Conservation (phyloP, 2,797 vertebrate species). For the Naso thynnoides region DNA sequence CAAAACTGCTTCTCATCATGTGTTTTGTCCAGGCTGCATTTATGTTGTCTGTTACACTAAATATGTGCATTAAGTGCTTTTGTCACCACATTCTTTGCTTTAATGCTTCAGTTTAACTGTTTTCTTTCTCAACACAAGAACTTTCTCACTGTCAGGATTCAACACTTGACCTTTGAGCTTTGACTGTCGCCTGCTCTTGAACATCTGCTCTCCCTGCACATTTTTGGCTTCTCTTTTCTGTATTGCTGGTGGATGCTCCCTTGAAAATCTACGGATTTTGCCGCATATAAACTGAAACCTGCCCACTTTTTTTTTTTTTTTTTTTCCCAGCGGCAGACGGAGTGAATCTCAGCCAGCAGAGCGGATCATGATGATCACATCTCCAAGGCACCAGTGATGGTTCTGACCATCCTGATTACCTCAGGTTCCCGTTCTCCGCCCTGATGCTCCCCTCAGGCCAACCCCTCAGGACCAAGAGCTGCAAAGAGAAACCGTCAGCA, state of each 20-base stretch:
- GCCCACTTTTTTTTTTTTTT: neutral
- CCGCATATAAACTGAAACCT: constrained; percentile 23
- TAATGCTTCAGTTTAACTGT: constrained; percentile 15
- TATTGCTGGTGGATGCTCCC: neutral
- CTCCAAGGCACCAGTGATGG: constrained; percentile 81
- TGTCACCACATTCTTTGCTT: neutral
- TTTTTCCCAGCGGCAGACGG: neutral
- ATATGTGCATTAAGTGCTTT: neutral
- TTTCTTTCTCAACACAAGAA: constrained; percentile 34
- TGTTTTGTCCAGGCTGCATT: neutral
- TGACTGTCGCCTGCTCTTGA: constrained; percentile 35
- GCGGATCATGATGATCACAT: constrained; percentile 83
- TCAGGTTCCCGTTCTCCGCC: constrained; percentile 56
- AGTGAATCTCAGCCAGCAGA: constrained; percentile 30
- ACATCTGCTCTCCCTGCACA: neutral
- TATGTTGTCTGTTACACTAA: neutral
- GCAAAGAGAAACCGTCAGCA: constrained; percentile 54
- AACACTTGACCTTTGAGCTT: constrained; percentile 33
- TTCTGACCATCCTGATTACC: constrained; percentile 66
- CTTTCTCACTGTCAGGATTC: constrained; percentile 35
- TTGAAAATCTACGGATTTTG: constrained; percentile 22
- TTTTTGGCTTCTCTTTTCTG: neutral
- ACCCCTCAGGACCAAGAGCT: constrained; percentile 60
- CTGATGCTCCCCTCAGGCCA: constrained; percentile 63
- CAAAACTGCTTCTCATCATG: neutral